phyloP scores from a whole-genome alignment of 2,113 vertebrate genomes.

The Capricornis sumatraensis region DNA sequence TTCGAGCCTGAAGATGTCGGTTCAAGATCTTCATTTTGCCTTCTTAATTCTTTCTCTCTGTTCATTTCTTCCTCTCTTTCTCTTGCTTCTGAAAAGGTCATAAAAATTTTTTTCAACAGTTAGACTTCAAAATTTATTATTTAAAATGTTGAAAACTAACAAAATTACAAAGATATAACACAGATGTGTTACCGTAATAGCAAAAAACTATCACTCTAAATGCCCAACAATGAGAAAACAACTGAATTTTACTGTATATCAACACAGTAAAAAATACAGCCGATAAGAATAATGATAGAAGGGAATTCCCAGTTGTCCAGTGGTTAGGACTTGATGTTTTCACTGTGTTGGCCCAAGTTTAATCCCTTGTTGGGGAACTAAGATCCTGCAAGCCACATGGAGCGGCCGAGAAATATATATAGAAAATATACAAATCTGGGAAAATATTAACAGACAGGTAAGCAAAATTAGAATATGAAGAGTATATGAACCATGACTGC shows the following conservation, averaged over 20 bases:
- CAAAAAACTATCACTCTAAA: conserved; percentile 10
- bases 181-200: background rate
- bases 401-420: background rate
- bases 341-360: background rate
- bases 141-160: conserved; percentile 23
- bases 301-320: background rate
- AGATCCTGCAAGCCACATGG: background rate
- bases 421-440: background rate
- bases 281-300: background rate
- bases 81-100: conserved; percentile 78
- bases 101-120: background rate
- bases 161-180: background rate
- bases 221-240: background rate
- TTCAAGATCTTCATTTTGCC: conserved; percentile 26
- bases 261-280: background rate
- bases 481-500: background rate
- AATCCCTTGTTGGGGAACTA: background rate
- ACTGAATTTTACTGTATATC: background rate
- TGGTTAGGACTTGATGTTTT: background rate
- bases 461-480: background rate
- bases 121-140: background rate
- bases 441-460: background rate
- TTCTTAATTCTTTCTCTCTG: conserved; percentile 73
- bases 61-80: conserved; percentile 79
- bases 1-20: conserved; percentile 67